Evolutionary conservation across 2,797 vertebrate species (phyloP).

Genomic region (Centropyge bicolor): DNA sequence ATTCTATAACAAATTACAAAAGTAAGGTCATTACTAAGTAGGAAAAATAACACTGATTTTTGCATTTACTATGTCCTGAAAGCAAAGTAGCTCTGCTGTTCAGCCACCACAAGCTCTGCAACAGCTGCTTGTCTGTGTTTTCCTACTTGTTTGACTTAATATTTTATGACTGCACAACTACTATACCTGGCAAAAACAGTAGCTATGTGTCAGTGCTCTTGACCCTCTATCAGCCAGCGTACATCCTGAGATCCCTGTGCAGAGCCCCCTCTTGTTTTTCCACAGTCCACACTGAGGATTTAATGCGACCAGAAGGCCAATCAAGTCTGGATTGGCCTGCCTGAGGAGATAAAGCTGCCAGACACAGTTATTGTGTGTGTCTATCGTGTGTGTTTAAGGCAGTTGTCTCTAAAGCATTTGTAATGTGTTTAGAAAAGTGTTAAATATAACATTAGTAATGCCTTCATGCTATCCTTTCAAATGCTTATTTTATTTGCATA

Average conservation of each 20-base stretch:
- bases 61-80: neutral
- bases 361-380: neutral
- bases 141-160: neutral
- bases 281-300: slow-evolving; percentile 15
- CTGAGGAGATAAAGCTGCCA: slow-evolving; percentile 1
- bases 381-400: neutral
- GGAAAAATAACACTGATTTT: neutral
- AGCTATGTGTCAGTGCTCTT: slow-evolving; percentile 20
- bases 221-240: neutral
- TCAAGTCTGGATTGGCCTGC: neutral
- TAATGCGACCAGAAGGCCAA: slow-evolving; percentile 2
- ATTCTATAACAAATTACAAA: neutral
- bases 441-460: neutral
- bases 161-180: slow-evolving; percentile 16
- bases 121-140: neutral
- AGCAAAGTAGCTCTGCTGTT: neutral
- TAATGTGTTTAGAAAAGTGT: neutral
- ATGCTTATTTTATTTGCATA: neutral
- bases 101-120: neutral
- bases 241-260: slow-evolving; percentile 9
- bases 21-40: neutral
- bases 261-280: slow-evolving; percentile 16
- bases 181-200: slow-evolving; percentile 6
- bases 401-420: neutral
- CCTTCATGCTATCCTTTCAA: neutral